Conservation (phyloP, 1,140 invertebrate genomes). For the Orius insidiosus region DNA sequence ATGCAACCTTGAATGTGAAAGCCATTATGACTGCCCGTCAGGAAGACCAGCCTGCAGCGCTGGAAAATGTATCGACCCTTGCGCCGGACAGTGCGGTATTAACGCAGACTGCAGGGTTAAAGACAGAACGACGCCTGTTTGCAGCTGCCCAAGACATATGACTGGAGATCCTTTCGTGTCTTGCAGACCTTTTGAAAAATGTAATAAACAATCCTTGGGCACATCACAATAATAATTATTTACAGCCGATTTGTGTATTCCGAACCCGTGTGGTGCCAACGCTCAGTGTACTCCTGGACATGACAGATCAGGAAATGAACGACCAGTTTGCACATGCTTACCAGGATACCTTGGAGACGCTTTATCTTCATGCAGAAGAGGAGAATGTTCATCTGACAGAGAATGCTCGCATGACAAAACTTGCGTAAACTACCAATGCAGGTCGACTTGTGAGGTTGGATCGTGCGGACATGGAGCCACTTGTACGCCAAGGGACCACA, state of each 20-base stretch:
- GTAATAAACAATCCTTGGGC: slow-evolving; percentile 28
- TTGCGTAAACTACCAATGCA: slow-evolving; percentile 23
- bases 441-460: slow-evolving; percentile 50
- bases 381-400: slow-evolving; percentile 53
- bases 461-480: slow-evolving; percentile 55
- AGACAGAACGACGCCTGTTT: slow-evolving; percentile 54
- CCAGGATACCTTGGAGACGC: slow-evolving; percentile 67
- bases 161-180: slow-evolving; percentile 68
- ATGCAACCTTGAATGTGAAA: slow-evolving; percentile 56
- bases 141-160: slow-evolving; percentile 70
- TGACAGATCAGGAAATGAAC: slow-evolving; percentile 58
- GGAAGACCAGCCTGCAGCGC: slow-evolving; percentile 62
- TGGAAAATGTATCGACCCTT: slow-evolving; percentile 62
- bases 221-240: slow-evolving; percentile 13
- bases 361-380: slow-evolving; percentile 45
- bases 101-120: slow-evolving; percentile 63
- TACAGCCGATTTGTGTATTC: slow-evolving; percentile 58
- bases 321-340: slow-evolving; percentile 65
- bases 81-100: slow-evolving; percentile 58
- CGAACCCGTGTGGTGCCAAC: slow-evolving; percentile 73
- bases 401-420: slow-evolving; percentile 30
- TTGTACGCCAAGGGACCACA: slow-evolving; percentile 46
- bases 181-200: slow-evolving; percentile 59
- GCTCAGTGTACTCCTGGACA: slow-evolving; percentile 66
- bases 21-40: slow-evolving; percentile 52